Conservation (phyloP, 2,797 vertebrate species). For the Sphaeramia orbicularis region DNA sequence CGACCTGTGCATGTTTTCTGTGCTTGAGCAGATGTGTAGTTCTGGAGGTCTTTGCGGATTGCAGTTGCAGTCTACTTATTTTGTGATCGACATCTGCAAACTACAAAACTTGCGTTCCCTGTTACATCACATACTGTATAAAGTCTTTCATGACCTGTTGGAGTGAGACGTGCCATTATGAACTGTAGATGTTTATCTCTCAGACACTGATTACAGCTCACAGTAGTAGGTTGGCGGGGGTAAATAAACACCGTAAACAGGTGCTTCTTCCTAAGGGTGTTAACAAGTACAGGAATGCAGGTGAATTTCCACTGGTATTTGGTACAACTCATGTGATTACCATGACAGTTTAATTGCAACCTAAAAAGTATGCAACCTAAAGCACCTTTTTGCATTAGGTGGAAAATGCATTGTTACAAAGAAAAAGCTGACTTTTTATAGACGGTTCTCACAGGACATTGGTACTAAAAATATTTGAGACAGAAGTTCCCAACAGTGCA, state of each 20-base stretch:
- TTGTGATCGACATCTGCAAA: conserved; percentile 8
- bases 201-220: conserved; percentile 50
- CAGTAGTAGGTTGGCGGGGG: background rate
- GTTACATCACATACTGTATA: conserved; percentile 6
- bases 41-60: too few relatives aligned
- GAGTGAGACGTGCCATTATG: conserved; percentile 34
- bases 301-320: conserved; percentile 22
- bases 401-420: too few relatives aligned
- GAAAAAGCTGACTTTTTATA: too few relatives aligned
- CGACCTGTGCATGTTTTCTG: too few relatives aligned
- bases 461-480: too few relatives aligned
- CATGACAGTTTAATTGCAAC: too few relatives aligned
- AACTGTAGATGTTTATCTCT: conserved; percentile 31
- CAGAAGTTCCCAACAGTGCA: too few relatives aligned
- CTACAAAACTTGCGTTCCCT: conserved; percentile 15
- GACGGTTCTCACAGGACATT: too few relatives aligned
- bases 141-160: conserved; percentile 8
- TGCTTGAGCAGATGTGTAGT: too few relatives aligned
- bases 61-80: background rate
- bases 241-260: conserved; percentile 26
- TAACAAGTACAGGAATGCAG: conserved; percentile 55
- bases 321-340: background rate
- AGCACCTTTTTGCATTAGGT: too few relatives aligned
- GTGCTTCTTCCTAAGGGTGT: conserved; percentile 51
- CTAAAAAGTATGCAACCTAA: background rate